Base-by-base conservation (phyloP, 2,113 vertebrate genomes). In the Scophthalmus maximus region DNA sequence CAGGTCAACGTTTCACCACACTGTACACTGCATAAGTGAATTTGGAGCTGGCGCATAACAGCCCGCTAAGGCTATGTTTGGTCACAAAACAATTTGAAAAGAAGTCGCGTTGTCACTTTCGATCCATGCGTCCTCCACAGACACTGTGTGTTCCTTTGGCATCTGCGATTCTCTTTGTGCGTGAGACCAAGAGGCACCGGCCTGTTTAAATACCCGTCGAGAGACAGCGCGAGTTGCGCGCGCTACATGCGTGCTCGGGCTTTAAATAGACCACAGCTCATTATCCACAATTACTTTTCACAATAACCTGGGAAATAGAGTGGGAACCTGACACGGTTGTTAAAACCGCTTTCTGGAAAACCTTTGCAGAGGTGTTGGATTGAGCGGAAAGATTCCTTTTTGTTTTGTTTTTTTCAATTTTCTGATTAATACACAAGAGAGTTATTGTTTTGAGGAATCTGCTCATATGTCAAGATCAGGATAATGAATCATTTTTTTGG, bases 251-350 rank as follows among this genome's bases (percentile, higher is more conserved):
- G 44, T 72, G 75, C 74, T 68, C 68, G 63, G 86, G 79, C 78
- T 88, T 88, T 86, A 81, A 91, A 89, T 83, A 84, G 84, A 90
- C 91, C 88, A 88, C 36, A 72, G 67, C 85, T 91, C 85, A 90
- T 92, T 90, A 93, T 89, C 79, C 61, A 47, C 84, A 87, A 88
- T 88, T 88, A 87, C 73, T 82, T 86, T 82, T 74, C 59, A 69
- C 76, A 82, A 76, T 78, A 68, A 78, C 40, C 55, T 1, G 8
- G 71, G 53, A 75, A 85, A 81, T 29, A n/a, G 26, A 59, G 56
- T 68, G 61, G 69, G 73, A 83, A 78, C 12, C 64, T 53, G 55
- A 68, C 49, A 68, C 56, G 57, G 67, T 72, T 50, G 74, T 64
- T 86, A 61, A 70, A 77, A 57, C 36, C 73, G 51, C 44, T 71